Evolutionary conservation across 2,797 vertebrate species (phyloP), one percentile per base, ranked within the genome.

Genomic region (Furcifer pardalis): DNA sequence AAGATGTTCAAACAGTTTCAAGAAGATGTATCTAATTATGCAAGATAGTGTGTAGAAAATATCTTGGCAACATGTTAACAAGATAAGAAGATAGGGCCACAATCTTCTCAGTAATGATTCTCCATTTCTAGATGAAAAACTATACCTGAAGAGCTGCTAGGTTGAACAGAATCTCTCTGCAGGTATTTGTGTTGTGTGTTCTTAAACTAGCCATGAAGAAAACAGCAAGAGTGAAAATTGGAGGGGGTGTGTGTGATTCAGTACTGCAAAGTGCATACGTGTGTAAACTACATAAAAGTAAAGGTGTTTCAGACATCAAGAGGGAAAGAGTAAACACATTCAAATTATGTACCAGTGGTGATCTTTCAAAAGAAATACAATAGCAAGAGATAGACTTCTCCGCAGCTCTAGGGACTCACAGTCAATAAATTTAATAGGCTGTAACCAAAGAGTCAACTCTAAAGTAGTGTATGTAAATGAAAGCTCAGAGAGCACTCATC

Each of bases 351-450:
- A 91, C 79, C 86, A 87, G 86, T 81, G 84, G n/a, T 12, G n/a
- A 60, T 94, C 91, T 93, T 92, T 93, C 89, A 93, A 90, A 93
- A 92, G 85, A 92, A 90, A 92, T 92, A 91, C 83, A 93, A 32
- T 81, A 80, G 71, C 89, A 89, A 92, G 83, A 73, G 2, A 25
- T 69, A 84, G 74, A 77, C 60, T 88, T 87, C 88, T 92, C 81
- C 87, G 75, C 90, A 93, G 91, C 91, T 93, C 84, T 92, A 90
- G 91, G 91, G 91, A 86, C 68, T 92, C 93, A 89, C 19, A 93
- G 91, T 92, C 92, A 93, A 94, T 95, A 94, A 94, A 95, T 94
- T 94, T 93, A 95, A 94, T 83, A 95, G 92, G 90, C 89, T 94
- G 74, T 75, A 91, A 87, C 89, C 82, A 91, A 89, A 91, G 86